Evolutionary conservation across 2,888 invertebrate genomes (phyloP).

Genomic region (Lepidochitona cinerea): DNA sequence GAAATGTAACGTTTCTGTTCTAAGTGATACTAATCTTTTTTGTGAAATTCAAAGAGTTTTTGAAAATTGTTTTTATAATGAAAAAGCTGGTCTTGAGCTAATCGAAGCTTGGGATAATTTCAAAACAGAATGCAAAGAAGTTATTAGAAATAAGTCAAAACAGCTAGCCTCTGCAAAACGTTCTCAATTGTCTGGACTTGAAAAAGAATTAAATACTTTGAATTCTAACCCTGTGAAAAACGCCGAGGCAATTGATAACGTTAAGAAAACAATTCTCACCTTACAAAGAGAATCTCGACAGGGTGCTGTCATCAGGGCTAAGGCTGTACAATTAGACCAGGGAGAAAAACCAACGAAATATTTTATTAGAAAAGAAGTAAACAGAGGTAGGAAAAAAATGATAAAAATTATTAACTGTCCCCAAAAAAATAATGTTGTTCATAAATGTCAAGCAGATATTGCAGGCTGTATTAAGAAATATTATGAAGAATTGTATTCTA

Average conservation of each 20-base stretch:
- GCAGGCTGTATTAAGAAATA: not conserved
- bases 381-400: not conserved
- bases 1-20: not conserved
- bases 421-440: too few relatives aligned
- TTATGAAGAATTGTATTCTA: not conserved
- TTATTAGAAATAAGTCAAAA: not conserved
- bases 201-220: not conserved
- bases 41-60: not conserved
- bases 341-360: conserved; percentile 1
- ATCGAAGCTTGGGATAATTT: not conserved
- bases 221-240: not conserved
- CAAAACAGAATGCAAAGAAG: not conserved
- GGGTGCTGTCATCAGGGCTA: not conserved
- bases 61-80: not conserved
- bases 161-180: not conserved
- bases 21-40: not conserved
- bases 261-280: not conserved
- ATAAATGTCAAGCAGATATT: not conserved
- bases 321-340: not conserved
- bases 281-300: too few relatives aligned
- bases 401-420: not conserved
- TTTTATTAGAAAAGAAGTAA: not conserved
- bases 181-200: not conserved
- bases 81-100: not conserved
- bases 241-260: not conserved